Evolutionary conservation across 2,888 invertebrate genomes (phyloP), one percentile per base, ranked within the genome.

Genomic region (Gisinianus flammeolus): DNA sequence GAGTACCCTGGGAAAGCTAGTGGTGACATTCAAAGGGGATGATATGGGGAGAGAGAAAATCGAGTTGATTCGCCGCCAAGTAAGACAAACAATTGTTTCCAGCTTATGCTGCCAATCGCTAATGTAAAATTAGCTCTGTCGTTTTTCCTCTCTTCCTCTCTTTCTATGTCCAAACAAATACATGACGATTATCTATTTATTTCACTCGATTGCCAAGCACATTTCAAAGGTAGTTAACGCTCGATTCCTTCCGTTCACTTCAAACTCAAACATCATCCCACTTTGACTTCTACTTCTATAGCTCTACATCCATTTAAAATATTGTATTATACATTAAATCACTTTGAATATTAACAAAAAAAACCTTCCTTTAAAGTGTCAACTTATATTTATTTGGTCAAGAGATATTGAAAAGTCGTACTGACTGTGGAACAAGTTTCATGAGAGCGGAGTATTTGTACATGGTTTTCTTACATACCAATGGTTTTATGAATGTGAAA

Each of bases 41-140:
- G 24, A 24, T 6, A 62, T 1, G 62, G 24, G 62, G 24, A 58
- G 64, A 31, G 44, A 64, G 73, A 74, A 74, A 74, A 74, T 44
- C 56, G 56, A 56, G 73, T 64, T 64, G 73, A 26, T 74, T 74
- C 35, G 44, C 62, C 72, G 62, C 72, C 24, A 44, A 12, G 33
- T 68, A 44, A 74, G 73, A 62, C 58, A 74, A 64, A 62, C 58
- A 74, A 64, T 73, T 56, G 35, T 73, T 73, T 73, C 64, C 64
- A 62, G 64, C 73, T 62, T 62, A 62, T 64, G 73, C 73, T 73
- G 31, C 24, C 64, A 54, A 71, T 54, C 56, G n/a, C 33, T 56
- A 26, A 71, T 71, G 26, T 44, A 64, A 24, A 54, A 54, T 54
- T 64, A 64, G 64, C 28, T 28, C 6, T 4, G n/a, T 22, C 19